Percentiles rank a stretch among this genome's conserved stretches.
Evolutionary conservation across 2,797 vertebrate genomes (phyloP).

Genomic region (Darevskia mixta): DNA sequence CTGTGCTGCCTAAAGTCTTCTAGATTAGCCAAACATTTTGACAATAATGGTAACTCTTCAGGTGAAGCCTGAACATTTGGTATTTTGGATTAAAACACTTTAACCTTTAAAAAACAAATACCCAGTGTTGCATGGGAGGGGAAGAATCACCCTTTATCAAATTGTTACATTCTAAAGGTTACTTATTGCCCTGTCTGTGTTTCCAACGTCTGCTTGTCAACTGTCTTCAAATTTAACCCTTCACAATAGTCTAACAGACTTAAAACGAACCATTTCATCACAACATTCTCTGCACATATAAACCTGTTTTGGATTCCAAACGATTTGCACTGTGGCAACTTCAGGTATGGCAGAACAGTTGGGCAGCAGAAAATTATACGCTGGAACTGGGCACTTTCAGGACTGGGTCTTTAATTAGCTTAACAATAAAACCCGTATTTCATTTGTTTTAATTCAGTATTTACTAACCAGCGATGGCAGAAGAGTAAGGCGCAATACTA

Average conservation of each 20-base stretch:
- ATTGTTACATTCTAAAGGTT: conserved; percentile 65
- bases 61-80: conserved; percentile 70
- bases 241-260: conserved; percentile 71
- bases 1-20: conserved; percentile 74
- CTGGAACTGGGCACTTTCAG: neutral
- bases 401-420: conserved; percentile 37
- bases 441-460: neutral
- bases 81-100: conserved; percentile 69
- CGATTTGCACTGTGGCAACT: conserved; percentile 60
- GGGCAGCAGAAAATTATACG: neutral
- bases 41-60: conserved; percentile 71
- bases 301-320: conserved; percentile 71
- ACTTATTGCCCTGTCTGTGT: conserved; percentile 57
- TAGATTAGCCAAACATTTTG: conserved; percentile 72
- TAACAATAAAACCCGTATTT: neutral
- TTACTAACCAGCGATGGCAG: neutral
- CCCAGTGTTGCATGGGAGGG: conserved; percentile 66
- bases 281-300: conserved; percentile 65
- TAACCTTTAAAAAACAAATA: conserved; percentile 70
- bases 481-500: neutral
- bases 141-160: conserved; percentile 66
- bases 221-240: conserved; percentile 63
- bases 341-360: conserved; percentile 45
- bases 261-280: conserved; percentile 65
- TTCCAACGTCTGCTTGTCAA: conserved; percentile 57